phyloP scores from a whole-genome alignment of 2,797 vertebrate species.

The Emydoidea blandingii region DNA sequence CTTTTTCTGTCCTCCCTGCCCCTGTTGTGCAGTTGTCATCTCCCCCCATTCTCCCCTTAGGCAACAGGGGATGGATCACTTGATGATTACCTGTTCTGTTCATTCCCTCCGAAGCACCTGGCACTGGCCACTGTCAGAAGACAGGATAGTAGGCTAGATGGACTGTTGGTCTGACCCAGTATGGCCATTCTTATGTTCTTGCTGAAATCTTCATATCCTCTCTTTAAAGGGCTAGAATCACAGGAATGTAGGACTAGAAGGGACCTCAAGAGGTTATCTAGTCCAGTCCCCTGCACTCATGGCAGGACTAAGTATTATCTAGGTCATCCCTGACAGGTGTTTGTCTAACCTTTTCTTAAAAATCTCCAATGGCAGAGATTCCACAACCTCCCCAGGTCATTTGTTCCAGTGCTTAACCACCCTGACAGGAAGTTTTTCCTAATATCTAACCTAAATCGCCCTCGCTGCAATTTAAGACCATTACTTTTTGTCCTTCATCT shows the following conservation, averaged over 20 bases:
- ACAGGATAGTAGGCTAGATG: too few relatives aligned
- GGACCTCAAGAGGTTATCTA: neutral
- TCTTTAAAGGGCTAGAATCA: neutral
- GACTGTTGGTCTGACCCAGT: neutral
- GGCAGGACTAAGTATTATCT: neutral
- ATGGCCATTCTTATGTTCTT: neutral
- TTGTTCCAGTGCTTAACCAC: neutral
- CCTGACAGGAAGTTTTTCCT: neutral
- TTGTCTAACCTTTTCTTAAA: neutral
- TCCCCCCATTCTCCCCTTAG: neutral
- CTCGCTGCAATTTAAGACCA: neutral
- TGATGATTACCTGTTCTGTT: neutral
- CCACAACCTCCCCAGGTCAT: neutral
- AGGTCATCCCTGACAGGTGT: neutral
- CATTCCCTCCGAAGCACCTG: too few relatives aligned
- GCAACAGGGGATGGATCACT: too few relatives aligned
- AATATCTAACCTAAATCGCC: neutral
- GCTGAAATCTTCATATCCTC: neutral
- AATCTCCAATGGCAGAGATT: neutral
- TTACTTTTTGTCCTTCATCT: neutral
- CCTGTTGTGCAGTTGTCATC: neutral
- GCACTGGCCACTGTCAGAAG: too few relatives aligned
- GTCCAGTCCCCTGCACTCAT: neutral
- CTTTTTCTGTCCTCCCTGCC: neutral
- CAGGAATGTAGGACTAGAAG: neutral